Evolutionary conservation across 2,888 invertebrate species (phyloP).

Genomic region (Gnatocerus cornutus): DNA sequence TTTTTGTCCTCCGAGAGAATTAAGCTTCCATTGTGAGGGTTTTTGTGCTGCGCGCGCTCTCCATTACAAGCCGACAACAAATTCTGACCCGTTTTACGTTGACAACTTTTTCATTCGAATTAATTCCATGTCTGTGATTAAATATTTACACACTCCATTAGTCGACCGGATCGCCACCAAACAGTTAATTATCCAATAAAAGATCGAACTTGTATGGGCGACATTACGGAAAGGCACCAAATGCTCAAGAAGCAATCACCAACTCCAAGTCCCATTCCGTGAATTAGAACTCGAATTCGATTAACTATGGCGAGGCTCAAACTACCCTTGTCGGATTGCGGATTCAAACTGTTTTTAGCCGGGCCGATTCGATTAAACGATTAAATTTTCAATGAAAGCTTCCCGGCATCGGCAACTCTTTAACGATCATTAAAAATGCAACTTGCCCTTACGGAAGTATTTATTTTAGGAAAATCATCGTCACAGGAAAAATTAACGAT

Average conservation of each 20-base stretch:
- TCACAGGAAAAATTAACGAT: background rate
- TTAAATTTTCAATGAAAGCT: slow-evolving; percentile 37
- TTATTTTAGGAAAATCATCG: background rate
- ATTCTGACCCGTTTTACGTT: slow-evolving; percentile 3
- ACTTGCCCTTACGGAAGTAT: slow-evolving; percentile 4
- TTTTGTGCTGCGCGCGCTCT: slow-evolving; percentile 7
- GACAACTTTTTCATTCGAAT: slow-evolving; percentile 3
- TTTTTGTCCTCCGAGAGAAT: slow-evolving; percentile 32
- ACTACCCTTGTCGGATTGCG: slow-evolving; percentile 43
- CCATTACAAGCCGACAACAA: slow-evolving; percentile 13
- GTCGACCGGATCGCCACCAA: slow-evolving; percentile 12
- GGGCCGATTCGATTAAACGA: slow-evolving; percentile 36
- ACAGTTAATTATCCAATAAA: slow-evolving; percentile 37
- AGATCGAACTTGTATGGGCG: slow-evolving; percentile 32
- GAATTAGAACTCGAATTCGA: slow-evolving; percentile 43
- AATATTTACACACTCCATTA: slow-evolving; percentile 8
- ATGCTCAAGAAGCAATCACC: slow-evolving; percentile 37
- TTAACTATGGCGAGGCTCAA: slow-evolving; percentile 35
- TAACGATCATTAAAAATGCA: slow-evolving; percentile 30
- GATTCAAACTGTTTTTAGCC: slow-evolving; percentile 35
- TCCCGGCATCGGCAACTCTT: slow-evolving; percentile 20
- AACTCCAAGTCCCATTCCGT: slow-evolving; percentile 38
- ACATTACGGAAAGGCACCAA: slow-evolving; percentile 39
- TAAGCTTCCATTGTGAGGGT: slow-evolving; percentile 18
- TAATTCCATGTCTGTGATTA: slow-evolving; percentile 1